phyloP scores from a whole-genome alignment of 2,113 vertebrate species.

The Oceanites oceanicus region DNA sequence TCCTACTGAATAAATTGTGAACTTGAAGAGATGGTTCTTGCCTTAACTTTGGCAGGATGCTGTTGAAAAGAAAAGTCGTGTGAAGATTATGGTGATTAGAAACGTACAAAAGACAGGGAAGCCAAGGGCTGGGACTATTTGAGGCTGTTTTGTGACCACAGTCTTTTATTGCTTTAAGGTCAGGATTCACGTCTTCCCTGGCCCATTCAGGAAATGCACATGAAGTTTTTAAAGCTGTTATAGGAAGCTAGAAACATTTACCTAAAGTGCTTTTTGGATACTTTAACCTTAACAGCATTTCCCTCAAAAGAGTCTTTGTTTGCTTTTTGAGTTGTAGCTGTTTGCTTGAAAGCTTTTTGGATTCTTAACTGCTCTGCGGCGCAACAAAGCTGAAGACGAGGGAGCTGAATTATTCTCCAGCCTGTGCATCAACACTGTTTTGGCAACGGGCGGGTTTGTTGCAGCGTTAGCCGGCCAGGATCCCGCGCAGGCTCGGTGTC shows the following conservation, averaged over 20 bases:
- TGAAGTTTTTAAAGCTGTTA: background rate
- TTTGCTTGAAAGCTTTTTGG: background rate
- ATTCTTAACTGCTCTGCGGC: background rate
- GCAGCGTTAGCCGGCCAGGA: background rate
- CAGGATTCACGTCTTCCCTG: background rate
- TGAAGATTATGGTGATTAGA: background rate
- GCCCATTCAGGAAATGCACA: background rate
- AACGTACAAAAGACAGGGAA: background rate
- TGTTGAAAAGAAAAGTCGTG: background rate
- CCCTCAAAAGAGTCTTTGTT: background rate
- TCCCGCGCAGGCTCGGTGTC: accelerated
- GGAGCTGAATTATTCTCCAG: background rate
- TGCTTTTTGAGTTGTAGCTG: background rate
- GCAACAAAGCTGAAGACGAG: background rate
- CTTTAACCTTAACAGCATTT: background rate
- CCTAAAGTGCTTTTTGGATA: background rate
- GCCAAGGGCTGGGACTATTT: background rate
- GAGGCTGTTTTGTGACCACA: background rate
- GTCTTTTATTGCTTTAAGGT: background rate
- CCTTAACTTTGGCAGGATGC: background rate
- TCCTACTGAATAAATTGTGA: background rate
- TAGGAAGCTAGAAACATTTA: background rate
- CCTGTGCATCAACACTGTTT: background rate
- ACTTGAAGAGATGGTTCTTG: background rate
- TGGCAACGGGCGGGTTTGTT: background rate